Conservation (phyloP, 2,113 vertebrate genomes). For the Otis tarda region DNA sequence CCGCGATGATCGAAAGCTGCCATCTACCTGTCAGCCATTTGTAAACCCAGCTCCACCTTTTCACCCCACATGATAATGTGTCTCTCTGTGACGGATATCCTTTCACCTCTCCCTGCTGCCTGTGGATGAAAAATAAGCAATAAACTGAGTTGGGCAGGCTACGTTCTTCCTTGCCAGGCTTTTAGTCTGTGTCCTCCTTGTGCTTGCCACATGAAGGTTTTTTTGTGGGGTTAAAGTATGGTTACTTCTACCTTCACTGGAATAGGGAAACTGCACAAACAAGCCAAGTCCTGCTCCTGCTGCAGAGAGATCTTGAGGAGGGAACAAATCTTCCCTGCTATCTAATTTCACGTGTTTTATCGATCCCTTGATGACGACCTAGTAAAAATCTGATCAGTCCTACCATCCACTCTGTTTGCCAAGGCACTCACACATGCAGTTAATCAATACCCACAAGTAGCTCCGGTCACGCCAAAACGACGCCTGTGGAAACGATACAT, state of each 20-base stretch:
- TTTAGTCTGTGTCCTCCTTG: not conserved
- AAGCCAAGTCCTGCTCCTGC: not conserved
- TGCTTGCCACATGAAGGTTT: not conserved
- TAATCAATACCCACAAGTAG: not conserved
- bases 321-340: not conserved
- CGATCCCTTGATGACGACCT: not conserved
- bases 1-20: not conserved
- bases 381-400: not conserved
- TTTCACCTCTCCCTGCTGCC: not conserved
- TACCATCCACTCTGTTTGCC: not conserved
- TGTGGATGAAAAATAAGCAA: not conserved
- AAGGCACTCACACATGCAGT: not conserved
- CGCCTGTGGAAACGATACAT: not conserved
- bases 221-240: not conserved
- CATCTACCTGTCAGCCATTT: not conserved
- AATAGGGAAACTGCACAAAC: not conserved
- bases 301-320: not conserved
- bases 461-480: not conserved
- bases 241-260: not conserved
- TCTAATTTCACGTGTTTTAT: not conserved
- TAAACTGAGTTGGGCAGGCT: not conserved
- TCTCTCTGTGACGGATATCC: not conserved
- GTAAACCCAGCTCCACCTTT: not conserved
- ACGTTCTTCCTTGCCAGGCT: not conserved
- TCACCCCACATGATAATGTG: not conserved